Conservation (phyloP, 2,888 invertebrate species). For the Synanthedon formicaeformis region DNA sequence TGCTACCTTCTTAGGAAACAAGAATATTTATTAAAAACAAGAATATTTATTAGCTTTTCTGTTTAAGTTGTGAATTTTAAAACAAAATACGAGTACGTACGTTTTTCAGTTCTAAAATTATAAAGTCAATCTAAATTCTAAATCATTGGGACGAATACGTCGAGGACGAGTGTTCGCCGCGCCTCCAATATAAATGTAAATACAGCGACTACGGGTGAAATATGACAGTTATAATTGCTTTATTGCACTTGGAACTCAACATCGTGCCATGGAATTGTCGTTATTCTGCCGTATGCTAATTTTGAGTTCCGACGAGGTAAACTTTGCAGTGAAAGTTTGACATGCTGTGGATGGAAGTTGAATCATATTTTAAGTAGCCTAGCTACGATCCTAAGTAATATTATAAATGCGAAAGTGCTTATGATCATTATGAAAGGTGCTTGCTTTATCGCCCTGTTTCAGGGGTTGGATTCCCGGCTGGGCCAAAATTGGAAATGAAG, state of each 20-base stretch:
- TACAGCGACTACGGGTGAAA: slow-evolving; percentile 45
- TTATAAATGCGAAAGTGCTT: too few species aligned
- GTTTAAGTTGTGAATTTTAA: too few species aligned
- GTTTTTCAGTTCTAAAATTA: slow-evolving; percentile 14
- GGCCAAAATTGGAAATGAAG: too few species aligned
- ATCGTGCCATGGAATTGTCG: slow-evolving; percentile 10
- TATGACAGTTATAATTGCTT: slow-evolving; percentile 69
- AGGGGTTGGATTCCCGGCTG: too few species aligned
- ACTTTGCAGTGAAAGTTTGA: neutral
- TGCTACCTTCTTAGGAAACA: neutral
- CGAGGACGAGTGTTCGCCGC: slow-evolving; percentile 8
- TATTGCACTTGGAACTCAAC: slow-evolving; percentile 50
- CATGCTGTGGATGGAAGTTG: too few species aligned
- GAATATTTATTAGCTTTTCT: neutral
- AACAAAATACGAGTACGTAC: too few species aligned
- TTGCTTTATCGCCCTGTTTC: too few species aligned
- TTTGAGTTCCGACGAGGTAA: slow-evolving; percentile 6
- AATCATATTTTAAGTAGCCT: too few species aligned
- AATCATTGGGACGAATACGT: slow-evolving; percentile 11
- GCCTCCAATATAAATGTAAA: slow-evolving; percentile 67
- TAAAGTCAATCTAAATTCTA: slow-evolving; percentile 25
- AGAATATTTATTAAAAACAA: neutral
- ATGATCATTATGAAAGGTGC: too few species aligned
- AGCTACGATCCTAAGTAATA: too few species aligned
- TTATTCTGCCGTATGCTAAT: slow-evolving; percentile 42